Conservation (phyloP, 2,888 invertebrate genomes). For the Mamestra brassicae region DNA sequence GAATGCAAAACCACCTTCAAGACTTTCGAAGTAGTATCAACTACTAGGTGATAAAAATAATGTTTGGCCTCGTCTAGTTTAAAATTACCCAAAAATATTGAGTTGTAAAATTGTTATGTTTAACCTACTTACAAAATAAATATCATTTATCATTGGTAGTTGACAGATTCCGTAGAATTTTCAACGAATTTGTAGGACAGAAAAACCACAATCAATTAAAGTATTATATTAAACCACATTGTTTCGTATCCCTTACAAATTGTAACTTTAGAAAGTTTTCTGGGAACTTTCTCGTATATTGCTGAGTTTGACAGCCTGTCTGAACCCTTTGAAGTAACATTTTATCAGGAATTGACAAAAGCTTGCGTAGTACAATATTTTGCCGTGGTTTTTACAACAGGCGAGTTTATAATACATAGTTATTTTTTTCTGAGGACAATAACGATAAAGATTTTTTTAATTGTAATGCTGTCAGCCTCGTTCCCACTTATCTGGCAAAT, state of each 20-base stretch:
- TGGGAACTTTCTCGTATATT: background rate
- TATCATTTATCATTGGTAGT: no score
- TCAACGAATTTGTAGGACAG: background rate
- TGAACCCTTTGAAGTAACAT: background rate
- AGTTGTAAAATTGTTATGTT: no score
- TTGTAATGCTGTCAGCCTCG: background rate
- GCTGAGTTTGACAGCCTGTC: background rate
- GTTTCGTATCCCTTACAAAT: background rate
- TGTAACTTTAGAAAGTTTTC: background rate
- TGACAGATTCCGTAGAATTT: background rate
- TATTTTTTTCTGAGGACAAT: background rate
- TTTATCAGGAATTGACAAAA: background rate
- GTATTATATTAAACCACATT: background rate
- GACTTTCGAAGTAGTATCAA: no score
- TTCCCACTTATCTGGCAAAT: background rate
- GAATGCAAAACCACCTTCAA: no score
- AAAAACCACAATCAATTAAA: background rate
- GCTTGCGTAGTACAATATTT: background rate
- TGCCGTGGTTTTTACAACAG: background rate
- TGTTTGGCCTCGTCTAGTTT: no score
- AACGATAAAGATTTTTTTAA: no score
- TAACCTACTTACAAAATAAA: no score
- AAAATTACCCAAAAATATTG: no score
- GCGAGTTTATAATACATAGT: no score
- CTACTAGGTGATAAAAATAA: no score